Conservation (phyloP, 2,797 vertebrate genomes). For the Coregonus sp. region DNA sequence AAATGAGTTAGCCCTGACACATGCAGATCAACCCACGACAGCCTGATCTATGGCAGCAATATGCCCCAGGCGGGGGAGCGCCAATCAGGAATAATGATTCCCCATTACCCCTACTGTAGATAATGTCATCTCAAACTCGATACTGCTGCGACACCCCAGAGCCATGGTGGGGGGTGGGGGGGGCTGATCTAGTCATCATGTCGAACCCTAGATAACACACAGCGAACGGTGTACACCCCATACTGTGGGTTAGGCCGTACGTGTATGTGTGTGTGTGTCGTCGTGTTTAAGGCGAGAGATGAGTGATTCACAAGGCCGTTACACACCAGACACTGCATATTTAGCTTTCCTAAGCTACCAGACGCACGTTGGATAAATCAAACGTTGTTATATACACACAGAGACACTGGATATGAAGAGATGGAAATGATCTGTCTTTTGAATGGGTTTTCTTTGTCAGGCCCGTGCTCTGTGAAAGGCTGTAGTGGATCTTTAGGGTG, state of each 20-base stretch:
- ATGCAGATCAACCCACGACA: constrained; percentile 73
- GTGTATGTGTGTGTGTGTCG: not conserved
- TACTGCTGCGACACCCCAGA: constrained; percentile 65
- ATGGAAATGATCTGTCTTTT: constrained; percentile 57
- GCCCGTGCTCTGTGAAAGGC: constrained; percentile 48
- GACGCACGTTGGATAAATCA: constrained; percentile 45
- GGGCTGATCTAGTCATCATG: not conserved
- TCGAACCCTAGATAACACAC: not conserved
- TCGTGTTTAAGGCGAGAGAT: not conserved
- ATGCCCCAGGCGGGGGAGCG: constrained; percentile 77
- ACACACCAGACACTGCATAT: constrained; percentile 25
- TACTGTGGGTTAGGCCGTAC: not conserved
- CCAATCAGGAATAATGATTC: constrained; percentile 82
- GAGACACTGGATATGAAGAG: constrained; percentile 28
- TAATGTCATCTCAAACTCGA: constrained; percentile 64
- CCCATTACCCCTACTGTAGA: constrained; percentile 70
- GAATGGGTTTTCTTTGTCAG: not conserved
- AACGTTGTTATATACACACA: constrained; percentile 35
- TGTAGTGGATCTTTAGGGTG: constrained; percentile 46
- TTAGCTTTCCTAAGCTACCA: constrained; percentile 39
- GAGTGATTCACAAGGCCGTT: not conserved
- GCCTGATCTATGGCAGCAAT: constrained; percentile 83
- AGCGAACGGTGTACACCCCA: not conserved
- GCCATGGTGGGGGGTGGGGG: constrained; percentile 25
- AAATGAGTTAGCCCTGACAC: constrained; percentile 75